These are phyloP conservation scores for Coracopsis vasa DNA, from an alignment of 2,113 vertebrate species.

Conservation along the genomic window DNA sequence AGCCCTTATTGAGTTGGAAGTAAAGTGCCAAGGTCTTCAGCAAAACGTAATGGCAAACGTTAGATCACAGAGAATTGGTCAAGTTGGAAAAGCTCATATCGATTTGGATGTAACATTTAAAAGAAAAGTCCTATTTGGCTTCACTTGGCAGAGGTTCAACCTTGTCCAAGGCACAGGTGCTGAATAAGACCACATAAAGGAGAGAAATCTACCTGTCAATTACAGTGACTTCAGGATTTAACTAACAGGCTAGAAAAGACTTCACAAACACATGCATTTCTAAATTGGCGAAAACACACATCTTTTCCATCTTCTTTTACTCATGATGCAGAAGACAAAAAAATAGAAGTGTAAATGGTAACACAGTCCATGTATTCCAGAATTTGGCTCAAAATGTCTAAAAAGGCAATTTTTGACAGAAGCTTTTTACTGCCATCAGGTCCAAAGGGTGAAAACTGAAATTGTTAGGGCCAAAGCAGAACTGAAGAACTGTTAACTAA, in stretches of 20 bases:
- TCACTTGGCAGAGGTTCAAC: neutral
- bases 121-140: neutral
- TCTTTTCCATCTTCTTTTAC: neutral
- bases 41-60: neutral
- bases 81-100: neutral
- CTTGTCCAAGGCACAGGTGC: neutral
- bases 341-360: neutral
- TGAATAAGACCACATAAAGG: neutral
- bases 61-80: neutral
- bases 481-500: neutral
- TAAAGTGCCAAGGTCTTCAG: neutral
- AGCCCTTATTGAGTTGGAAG: neutral
- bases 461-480: neutral
- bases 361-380: neutral
- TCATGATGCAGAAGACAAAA: neutral
- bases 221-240: accelerated
- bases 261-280: neutral
- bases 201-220: neutral
- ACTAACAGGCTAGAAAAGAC: neutral
- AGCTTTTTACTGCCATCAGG: neutral
- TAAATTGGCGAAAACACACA: neutral
- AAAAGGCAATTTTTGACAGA: neutral
- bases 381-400: neutral
- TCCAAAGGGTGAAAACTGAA: neutral
- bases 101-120: accelerated